Evolutionary conservation across 2,113 vertebrate genomes (phyloP), one percentile per base, ranked within the genome.

Genomic region (Isichthys henryi): DNA sequence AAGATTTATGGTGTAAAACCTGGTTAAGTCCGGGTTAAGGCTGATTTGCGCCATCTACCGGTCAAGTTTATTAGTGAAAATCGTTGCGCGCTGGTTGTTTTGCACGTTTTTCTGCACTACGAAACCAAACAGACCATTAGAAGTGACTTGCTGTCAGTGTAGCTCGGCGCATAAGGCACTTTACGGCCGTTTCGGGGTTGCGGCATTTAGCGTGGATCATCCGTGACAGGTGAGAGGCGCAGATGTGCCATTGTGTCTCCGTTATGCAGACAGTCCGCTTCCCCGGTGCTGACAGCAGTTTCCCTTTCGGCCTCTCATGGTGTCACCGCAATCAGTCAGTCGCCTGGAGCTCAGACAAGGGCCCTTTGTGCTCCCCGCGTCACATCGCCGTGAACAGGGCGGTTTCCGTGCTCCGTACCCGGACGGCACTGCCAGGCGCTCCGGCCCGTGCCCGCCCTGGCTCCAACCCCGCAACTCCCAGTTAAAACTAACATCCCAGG

Each of bases 1-100:
- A 43, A 35, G 74, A 39, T 80, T 43, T 80, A 80, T 19, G 35
- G 31, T 43, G 74, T 43, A 39, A 43, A 43, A 77, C 70, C 27
- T 83, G 31, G 80, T 2, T 43, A 89, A 88, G 93, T 7, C 35
- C 13, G n/a, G 15, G 45, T 2, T 46, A 88, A 88, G 93, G 93
- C 92, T 93, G 93, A 94, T 91, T 93, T 94, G 94, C 94, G 92
- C 95, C 95, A 95, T 93, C 95, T 95, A 88, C 93, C 95, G 94
- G 94, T 77, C 4, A 58, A 35, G 3, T 4, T 50, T 13, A 23
- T 88, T 48, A 45, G 8, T 45, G 15, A 52, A 15, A 87, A 15
- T 3, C 13, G 11, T 43, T 53, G 19, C 50, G 50, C 39, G 19
- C 23, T 17, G n/a, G 46, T 31, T 39, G 19, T 85, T 35, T 19